phyloP scores from a whole-genome alignment of 2,797 vertebrate genomes.

The Protosalanx chinensis region DNA sequence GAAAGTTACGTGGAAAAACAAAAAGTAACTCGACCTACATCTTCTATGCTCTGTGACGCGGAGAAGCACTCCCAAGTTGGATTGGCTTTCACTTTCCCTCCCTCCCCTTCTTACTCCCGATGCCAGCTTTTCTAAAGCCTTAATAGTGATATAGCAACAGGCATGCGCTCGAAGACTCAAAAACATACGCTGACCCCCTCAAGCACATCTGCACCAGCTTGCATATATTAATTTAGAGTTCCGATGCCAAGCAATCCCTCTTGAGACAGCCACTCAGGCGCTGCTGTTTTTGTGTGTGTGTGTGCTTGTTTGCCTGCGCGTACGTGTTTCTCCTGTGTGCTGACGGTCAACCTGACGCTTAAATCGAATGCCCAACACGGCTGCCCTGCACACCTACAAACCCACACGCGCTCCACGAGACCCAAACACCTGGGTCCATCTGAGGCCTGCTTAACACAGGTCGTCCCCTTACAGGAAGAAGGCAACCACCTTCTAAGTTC shows the following conservation, averaged over 20 bases:
- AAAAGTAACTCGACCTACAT: not conserved
- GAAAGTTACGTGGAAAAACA: not conserved
- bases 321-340: too few relatives aligned
- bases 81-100: too few relatives aligned
- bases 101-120: too few relatives aligned
- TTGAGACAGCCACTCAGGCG: not conserved
- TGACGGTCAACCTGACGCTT: not conserved
- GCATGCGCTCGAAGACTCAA: not conserved
- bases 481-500: conserved; percentile 32
- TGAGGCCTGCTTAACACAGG: not conserved
- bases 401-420: too few relatives aligned
- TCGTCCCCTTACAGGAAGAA: conserved; percentile 20
- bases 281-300: too few relatives aligned
- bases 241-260: not conserved
- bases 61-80: too few relatives aligned
- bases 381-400: too few relatives aligned
- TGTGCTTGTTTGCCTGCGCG: too few relatives aligned
- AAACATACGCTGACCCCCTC: conserved; percentile 5
- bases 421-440: not conserved
- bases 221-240: not conserved
- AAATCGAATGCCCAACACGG: too few relatives aligned
- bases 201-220: not conserved
- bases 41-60: too few relatives aligned
- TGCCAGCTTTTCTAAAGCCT: too few relatives aligned
- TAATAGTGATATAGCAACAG: too few relatives aligned